Evolutionary conservation across 2,797 vertebrate species (phyloP).

Genomic region (Fringilla coelebs): DNA sequence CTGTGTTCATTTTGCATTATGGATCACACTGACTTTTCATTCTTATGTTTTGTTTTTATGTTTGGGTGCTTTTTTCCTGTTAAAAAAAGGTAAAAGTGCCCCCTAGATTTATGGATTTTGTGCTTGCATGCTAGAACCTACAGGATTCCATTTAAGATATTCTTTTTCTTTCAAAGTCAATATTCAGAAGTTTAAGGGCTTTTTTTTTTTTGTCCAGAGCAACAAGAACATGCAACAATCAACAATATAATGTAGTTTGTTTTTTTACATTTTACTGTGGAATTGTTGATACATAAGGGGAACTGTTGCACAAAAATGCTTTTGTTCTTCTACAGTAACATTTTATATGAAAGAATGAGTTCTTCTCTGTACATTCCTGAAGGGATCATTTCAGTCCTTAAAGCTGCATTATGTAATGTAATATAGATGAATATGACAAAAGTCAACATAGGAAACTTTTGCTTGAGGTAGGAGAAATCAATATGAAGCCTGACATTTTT

Average conservation of each 20-base stretch:
- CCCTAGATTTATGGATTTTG: not conserved
- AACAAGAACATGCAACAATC: not conserved
- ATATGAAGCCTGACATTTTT: not conserved
- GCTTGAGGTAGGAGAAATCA: not conserved
- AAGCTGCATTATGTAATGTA: not conserved
- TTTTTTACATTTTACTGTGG: not conserved
- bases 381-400: not conserved
- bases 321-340: not conserved
- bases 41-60: not conserved
- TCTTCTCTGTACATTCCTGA: not conserved
- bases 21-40: not conserved
- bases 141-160: not conserved
- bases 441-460: not conserved
- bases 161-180: not conserved
- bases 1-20: not conserved
- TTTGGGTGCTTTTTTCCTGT: not conserved
- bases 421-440: not conserved
- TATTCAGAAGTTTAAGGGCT: not conserved
- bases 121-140: not conserved
- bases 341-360: not conserved
- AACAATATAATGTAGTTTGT: not conserved
- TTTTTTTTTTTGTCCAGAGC: not conserved
- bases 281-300: not conserved
- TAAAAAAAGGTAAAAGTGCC: not conserved
- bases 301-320: not conserved